These are phyloP conservation scores for Aldabrachelys gigantea DNA, from an alignment of 2,113 vertebrate species.

Conservation along the genomic window DNA sequence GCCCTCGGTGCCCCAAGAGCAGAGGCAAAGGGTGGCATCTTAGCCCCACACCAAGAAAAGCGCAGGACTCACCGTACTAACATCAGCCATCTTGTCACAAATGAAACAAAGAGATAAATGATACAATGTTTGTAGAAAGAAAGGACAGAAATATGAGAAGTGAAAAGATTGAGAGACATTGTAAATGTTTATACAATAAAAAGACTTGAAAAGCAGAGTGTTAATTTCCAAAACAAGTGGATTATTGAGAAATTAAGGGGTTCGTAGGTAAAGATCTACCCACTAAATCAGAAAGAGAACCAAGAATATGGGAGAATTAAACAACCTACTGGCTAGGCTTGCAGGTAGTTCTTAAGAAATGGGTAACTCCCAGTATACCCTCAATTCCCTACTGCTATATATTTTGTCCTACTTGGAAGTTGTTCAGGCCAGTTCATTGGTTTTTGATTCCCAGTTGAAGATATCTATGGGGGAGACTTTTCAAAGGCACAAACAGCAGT, in stretches of 20 bases:
- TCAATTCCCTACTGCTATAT: background rate
- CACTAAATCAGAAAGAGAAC: background rate
- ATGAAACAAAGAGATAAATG: background rate
- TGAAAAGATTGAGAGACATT: background rate
- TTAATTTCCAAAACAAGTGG: background rate
- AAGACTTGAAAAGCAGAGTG: background rate
- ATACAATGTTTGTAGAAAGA: background rate
- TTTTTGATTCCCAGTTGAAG: background rate
- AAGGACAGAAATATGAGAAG: background rate
- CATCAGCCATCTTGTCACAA: too few species aligned
- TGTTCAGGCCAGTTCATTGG: background rate
- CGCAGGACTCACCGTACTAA: too few species aligned
- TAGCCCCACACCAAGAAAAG: too few species aligned
- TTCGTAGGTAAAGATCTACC: background rate
- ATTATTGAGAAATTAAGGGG: background rate
- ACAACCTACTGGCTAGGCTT: fast-evolving
- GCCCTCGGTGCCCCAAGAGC: too few species aligned
- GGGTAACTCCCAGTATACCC: background rate
- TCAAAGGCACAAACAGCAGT: background rate
- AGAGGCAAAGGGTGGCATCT: too few species aligned
- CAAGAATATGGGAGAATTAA: background rate
- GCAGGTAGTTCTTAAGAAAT: background rate
- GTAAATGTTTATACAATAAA: background rate
- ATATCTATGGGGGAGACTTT: background rate
- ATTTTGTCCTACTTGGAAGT: background rate